Percentiles rank a stretch among this genome's conserved stretches.
phyloP scores from a whole-genome alignment of 2,888 invertebrate species.

The Nomada fabriciana region DNA sequence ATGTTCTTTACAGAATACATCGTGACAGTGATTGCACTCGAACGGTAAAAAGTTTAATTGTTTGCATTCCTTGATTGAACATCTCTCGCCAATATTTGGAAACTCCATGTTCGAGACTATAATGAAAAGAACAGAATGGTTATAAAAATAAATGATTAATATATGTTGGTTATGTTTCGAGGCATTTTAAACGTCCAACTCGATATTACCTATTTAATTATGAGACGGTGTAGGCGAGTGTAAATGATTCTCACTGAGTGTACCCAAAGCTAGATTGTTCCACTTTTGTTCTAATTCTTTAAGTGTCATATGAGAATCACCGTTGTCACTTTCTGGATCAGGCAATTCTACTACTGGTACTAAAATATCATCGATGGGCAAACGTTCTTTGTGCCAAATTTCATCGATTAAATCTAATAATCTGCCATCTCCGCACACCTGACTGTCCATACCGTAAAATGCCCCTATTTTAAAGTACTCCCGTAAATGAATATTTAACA shows the following conservation, averaged over 20 bases:
- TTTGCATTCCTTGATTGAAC: constrained; percentile 87
- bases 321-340: constrained; percentile 96
- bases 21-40: constrained; percentile 87
- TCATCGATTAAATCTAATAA: constrained; percentile 93
- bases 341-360: constrained; percentile 95
- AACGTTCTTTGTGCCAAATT: constrained; percentile 93
- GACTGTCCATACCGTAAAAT: constrained; percentile 89
- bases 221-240: constrained; percentile 82
- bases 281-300: constrained; percentile 92
- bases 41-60: constrained; percentile 91
- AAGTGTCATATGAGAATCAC: constrained; percentile 94
- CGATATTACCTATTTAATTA: constrained; percentile 66
- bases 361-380: constrained; percentile 93
- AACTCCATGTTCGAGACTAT: constrained; percentile 88
- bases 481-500: not conserved
- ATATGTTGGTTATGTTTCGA: constrained; percentile 11
- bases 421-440: constrained; percentile 90
- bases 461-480: not conserved
- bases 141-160: not conserved
- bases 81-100: constrained; percentile 89
- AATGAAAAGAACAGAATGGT: not conserved
- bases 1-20: constrained; percentile 89
- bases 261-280: constrained; percentile 86
- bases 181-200: not conserved
- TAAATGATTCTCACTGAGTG: constrained; percentile 86